Evolutionary conservation across 2,113 vertebrate species (phyloP).

Genomic region (Rhea americana): DNA sequence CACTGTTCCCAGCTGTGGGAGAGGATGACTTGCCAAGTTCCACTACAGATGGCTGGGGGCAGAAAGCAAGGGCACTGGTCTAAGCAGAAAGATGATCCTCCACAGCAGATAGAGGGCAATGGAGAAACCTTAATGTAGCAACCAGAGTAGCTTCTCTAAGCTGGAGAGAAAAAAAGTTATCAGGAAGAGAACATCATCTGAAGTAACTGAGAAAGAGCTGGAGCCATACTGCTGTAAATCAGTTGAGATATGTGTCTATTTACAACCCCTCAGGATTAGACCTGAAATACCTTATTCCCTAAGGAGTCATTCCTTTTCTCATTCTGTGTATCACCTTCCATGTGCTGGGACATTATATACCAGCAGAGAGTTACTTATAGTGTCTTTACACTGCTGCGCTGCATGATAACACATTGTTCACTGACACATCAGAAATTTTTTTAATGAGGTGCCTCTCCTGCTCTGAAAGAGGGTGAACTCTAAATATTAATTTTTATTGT

Average conservation of each 20-base stretch:
- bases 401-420: not conserved
- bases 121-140: not conserved
- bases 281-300: not conserved
- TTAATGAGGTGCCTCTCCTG: not conserved
- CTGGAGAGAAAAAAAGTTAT: not conserved
- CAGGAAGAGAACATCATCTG: not conserved
- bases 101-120: not conserved
- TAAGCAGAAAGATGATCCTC: not conserved
- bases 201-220: not conserved
- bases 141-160: not conserved
- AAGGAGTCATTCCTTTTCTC: not conserved
- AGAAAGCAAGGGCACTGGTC: not conserved
- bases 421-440: conserved; percentile 6
- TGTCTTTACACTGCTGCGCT: not conserved
- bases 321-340: not conserved
- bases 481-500: not conserved
- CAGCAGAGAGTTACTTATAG: not conserved
- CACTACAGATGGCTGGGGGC: not conserved
- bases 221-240: not conserved
- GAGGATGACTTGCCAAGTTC: not conserved
- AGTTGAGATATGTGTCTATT: not conserved
- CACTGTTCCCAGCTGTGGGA: not conserved
- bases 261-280: not conserved
- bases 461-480: not conserved
- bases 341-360: not conserved